Base-by-base conservation (phyloP, 2,888 invertebrate genomes). In the Pilophorus perplexus region DNA sequence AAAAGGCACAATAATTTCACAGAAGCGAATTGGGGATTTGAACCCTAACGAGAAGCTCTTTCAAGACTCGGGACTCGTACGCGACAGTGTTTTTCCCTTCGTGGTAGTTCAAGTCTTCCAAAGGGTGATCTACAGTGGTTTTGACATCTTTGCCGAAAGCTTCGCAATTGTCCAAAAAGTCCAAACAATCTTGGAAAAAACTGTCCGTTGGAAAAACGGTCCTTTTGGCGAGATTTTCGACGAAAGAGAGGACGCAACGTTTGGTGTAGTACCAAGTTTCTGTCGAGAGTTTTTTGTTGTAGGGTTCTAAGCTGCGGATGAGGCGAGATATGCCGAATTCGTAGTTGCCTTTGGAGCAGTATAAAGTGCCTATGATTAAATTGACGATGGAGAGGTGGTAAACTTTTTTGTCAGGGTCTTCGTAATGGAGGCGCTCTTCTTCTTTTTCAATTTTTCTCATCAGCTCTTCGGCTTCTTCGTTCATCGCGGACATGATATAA, bases 401-500 rank as follows among this genome's bases (percentile, higher is more conserved):
- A 72, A 89, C 86, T 78, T 98, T 96, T 77, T 91, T 91, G 50
- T 94, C 92, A 0, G 93, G 93, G 73, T 93, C 93, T 75, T 94
- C 92, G 74, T 90, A 91, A 67, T 90, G 88, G 73, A 95, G 83
- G 70, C 90, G 86, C 75, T 98, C 97, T 76, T 99, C 98, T 75
- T 98, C 97, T 73, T 95, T 93, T 77, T 99, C 99, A 72, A 99
- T 96, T 80, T 96, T 96, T 60, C 96, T 83, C 96, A 99, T 98
- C 64, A 99, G 82, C 74, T 96, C 96, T 78, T 99, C 98, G 10
- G 98, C 98, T 81, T 97, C 97, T 77, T 96, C 95, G 77, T 98
- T 99, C 79, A 96, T 94, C 57, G 93, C 92, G 1, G 95, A 97
- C 97, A 99, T 97, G 73, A 99, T 97, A 76, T 99, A 99, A 16